Percentiles rank a stretch among this genome's conserved stretches.
Evolutionary conservation across 2,797 vertebrate species (phyloP).

Genomic region (Pseudochaenichthys georgianus): DNA sequence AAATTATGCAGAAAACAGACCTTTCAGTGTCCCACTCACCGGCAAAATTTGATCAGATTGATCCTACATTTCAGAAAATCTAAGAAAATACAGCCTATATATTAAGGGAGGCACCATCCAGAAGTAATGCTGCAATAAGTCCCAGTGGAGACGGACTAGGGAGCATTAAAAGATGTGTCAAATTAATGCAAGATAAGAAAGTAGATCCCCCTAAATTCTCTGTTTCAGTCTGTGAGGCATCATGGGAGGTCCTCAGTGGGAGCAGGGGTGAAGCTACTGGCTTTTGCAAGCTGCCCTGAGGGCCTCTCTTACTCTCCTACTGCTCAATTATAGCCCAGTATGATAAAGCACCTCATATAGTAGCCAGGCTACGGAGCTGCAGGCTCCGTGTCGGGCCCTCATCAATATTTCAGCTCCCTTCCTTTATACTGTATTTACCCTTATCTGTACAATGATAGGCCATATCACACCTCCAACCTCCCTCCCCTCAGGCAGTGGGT

Average conservation of each 20-base stretch:
- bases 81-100: constrained; percentile 8
- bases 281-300: constrained; percentile 62
- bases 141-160: constrained; percentile 47
- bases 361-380: constrained; percentile 47
- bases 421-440: constrained; percentile 70
- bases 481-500: constrained; percentile 45
- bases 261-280: constrained; percentile 53
- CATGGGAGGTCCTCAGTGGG: constrained; percentile 66
- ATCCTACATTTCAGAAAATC: constrained; percentile 4
- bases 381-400: constrained; percentile 62
- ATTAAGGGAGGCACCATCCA: background rate
- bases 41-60: constrained; percentile 32
- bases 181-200: constrained; percentile 60
- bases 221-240: constrained; percentile 51
- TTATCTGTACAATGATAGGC: constrained; percentile 54
- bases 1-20: constrained; percentile 42
- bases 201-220: constrained; percentile 47
- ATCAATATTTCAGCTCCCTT: constrained; percentile 77
- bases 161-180: constrained; percentile 52
- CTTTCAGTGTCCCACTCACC: constrained; percentile 18
- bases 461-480: constrained; percentile 45
- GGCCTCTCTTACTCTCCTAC: constrained; percentile 48
- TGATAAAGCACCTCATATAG: constrained; percentile 65
- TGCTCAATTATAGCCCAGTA: constrained; percentile 70
- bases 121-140: constrained; percentile 32